Percentiles rank a stretch among this genome's conserved stretches.
These are phyloP conservation scores for Morpho deidamia DNA, from an alignment of 2,888 invertebrate species.

Conservation along the genomic window DNA sequence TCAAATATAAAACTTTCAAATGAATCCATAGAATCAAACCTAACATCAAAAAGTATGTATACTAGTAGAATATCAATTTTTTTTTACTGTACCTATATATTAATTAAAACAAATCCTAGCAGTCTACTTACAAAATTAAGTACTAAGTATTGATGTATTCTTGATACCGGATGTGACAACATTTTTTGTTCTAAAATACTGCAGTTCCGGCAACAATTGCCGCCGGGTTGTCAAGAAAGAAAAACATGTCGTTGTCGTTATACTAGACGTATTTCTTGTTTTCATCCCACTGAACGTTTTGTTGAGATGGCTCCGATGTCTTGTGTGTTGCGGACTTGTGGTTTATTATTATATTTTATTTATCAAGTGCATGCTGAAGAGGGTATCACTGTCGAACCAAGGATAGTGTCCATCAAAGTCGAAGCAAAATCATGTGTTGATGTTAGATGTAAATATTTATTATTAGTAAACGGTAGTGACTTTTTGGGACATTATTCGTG, in stretches of 20 bases:
- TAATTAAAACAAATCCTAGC: no score
- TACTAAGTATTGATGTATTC: neutral
- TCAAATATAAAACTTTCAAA: no score
- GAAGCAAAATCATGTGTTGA: conserved; percentile 31
- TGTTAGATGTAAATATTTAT: conserved; percentile 67
- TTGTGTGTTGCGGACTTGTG: conserved; percentile 70
- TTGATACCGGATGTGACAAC: conserved; percentile 49
- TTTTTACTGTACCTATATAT: no score
- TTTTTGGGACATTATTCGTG: conserved; percentile 64
- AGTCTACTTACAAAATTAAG: no score
- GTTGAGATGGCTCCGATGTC: conserved; percentile 55
- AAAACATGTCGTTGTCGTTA: conserved; percentile 56
- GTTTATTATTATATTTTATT: conserved; percentile 53
- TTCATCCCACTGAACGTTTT: conserved; percentile 40
- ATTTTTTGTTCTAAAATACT: conserved; percentile 35
- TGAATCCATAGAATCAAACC: no score
- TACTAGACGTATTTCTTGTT: conserved; percentile 35
- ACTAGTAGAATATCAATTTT: no score
- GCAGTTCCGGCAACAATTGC: conserved; percentile 69
- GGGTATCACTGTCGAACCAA: conserved; percentile 24
- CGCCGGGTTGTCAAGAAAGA: conserved; percentile 59
- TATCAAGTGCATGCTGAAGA: conserved; percentile 37
- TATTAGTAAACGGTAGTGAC: conserved; percentile 57
- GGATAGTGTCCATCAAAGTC: conserved; percentile 33
- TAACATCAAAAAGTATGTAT: no score